Base-by-base conservation (phyloP, 2,888 invertebrate species). In the Trissoscelio sp. region DNA sequence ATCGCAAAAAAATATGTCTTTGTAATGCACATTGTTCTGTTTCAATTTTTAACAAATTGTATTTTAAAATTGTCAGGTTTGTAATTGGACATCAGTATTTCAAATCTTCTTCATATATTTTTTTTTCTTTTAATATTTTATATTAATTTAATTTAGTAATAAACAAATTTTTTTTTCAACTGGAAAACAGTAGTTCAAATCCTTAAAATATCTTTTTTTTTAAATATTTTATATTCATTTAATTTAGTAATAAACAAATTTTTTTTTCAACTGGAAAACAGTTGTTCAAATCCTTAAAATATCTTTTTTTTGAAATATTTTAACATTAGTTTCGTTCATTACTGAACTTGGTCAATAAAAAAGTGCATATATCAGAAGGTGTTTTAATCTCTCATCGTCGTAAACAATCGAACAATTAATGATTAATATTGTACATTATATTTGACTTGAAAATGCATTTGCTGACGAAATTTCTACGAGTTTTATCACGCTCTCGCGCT, bases 401-500 rank as follows among this genome's bases (percentile, higher is more conserved):
- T 14, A 31, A 66, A 67, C 48, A 77, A 37, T 31, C 37, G 22
- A 58, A 2, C 24, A 69, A 12, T 46, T 60, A 42, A 60, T 57
- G 14, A 62, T 78, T 78, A 46, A 64, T 64, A 42, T 28, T 22
- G 55, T 46, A 55, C 55, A 53, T 48, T 51, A 66, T 58, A 44
- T 66, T 64, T 67, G 24, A 34, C 60, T 55, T 60, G 1, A 62
- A 75, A 70, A 58, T 60, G 60, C 60, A 77, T 79, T 82, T 77
- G 82, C 74, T 77, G 79, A 82, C 70, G 72, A 81, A 79, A 79
- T 72, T 70, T 72, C 55, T 55, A 14, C 37, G 70, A 72, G 79
- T 78, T 83, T 83, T 80, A 80, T 80, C 82, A 79, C 83, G 75
- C 83, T 83, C 62, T 82, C 74, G 72, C 81, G 79, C 66, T 83